These are phyloP conservation scores for Phyllostomus hastatus DNA, from an alignment of 2,113 vertebrate species.

Conservation along the genomic window DNA sequence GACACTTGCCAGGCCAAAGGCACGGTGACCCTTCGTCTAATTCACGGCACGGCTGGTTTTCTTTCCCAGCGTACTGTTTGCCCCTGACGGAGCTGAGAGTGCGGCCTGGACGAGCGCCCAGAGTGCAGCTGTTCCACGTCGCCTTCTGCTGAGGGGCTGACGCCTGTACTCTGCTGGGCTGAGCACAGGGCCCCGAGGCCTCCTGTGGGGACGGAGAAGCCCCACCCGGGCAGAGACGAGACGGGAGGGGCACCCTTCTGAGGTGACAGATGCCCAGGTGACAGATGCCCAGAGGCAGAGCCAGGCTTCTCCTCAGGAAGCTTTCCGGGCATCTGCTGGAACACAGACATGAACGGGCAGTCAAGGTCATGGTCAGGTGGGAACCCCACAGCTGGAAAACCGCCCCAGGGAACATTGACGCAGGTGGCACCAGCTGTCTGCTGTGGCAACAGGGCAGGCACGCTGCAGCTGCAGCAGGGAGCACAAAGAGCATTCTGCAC, in stretches of 20 bases:
- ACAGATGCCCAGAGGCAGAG: not conserved
- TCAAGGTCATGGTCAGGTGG: not conserved
- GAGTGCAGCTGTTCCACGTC: not conserved
- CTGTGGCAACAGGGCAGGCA: not conserved
- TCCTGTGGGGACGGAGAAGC: not conserved
- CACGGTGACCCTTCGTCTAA: not conserved
- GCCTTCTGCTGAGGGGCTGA: too few relatives aligned
- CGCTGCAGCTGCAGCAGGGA: accelerated
- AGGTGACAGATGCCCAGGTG: not conserved
- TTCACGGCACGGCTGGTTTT: not conserved
- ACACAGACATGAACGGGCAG: not conserved
- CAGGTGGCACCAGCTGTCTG: not conserved
- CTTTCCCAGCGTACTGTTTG: not conserved
- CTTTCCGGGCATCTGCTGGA: not conserved
- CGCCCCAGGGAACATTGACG: not conserved
- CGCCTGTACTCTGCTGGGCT: accelerated
- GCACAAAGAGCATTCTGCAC: not conserved
- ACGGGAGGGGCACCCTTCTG: accelerated
- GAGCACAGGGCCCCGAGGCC: not conserved
- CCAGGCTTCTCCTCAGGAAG: not conserved
- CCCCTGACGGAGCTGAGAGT: not conserved
- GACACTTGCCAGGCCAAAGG: not conserved
- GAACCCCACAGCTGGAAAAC: not conserved
- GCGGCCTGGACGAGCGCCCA: not conserved
- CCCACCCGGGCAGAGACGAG: not conserved